These are phyloP conservation scores for Meda fulgida DNA, from an alignment of 2,797 vertebrate species.

Conservation along the genomic window DNA sequence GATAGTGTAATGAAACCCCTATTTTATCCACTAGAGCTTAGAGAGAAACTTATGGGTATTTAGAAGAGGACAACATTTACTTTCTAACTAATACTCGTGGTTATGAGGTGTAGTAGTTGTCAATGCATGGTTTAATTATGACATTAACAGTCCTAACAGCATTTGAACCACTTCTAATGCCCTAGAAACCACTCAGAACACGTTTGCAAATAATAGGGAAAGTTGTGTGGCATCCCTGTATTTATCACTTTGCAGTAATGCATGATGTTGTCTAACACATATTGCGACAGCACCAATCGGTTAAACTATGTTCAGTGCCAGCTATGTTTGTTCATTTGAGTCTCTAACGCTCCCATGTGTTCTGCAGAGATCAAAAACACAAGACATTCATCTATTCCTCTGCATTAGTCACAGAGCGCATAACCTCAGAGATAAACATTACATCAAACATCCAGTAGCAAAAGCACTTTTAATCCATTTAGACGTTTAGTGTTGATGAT, in stretches of 20 bases:
- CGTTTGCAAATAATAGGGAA: background rate
- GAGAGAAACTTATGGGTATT: background rate
- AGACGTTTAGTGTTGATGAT: background rate
- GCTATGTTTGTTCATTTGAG: background rate
- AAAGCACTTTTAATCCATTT: constrained; percentile 16
- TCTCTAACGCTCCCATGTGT: background rate
- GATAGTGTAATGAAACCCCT: background rate
- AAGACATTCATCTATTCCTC: constrained; percentile 25
- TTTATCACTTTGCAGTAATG: background rate
- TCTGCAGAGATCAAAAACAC: constrained; percentile 24
- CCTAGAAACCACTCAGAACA: background rate
- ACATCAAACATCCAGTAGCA: background rate
- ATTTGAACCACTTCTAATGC: background rate
- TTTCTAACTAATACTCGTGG: background rate
- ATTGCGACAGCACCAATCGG: background rate
- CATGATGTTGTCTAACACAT: background rate
- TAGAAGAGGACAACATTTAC: background rate
- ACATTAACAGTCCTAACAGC: background rate
- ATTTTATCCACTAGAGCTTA: background rate
- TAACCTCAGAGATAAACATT: constrained; percentile 17
- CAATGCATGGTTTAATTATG: background rate
- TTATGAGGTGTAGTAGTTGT: background rate
- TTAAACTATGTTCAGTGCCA: background rate
- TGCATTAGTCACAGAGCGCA: background rate
- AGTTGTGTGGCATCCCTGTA: background rate